Base-by-base conservation (phyloP, 2,888 invertebrate species). In the Lepidocyrtoides sp. region DNA sequence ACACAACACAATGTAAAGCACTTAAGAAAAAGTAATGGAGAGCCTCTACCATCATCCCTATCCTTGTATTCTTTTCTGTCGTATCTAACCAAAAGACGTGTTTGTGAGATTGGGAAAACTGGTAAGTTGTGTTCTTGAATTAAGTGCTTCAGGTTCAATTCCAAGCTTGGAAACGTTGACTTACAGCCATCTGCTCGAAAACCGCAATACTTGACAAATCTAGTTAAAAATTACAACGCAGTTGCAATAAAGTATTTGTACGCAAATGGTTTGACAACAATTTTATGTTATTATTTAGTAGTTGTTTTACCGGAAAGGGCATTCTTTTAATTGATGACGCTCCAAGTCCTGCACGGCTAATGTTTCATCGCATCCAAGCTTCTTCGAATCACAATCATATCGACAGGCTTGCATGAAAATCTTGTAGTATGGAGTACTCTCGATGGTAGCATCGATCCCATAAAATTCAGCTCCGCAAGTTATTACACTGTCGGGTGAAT, bases 91-190 rank as follows among this genome's bases (percentile, higher is more conserved):
- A 48, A 2, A n/a, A 79, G 66, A 14, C 23, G n/a, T 0, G 60
- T 79, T n/a, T 48, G n/a, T 17, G 26, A 12, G 0, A 8, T 2
- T 0, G 7, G 20, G 0, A 0, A 0, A 10, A 63, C 23, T 2
- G 87, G 87, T 51, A 87, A 0, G 0, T 63, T 12, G 26, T 87
- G 87, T 2, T 63, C 51, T 0, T 3, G n/a, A n/a, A 79, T 26
- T 44, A 79, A 51, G 36, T 87, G 87, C 0, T 41, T 2, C 12
- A 79, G 2, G 23, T 87, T 26, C 5, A 1, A 2, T n/a, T 48
- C 51, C 12, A 79, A 29, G 23, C 29, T 32, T 1, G 10, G n/a
- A 29, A 85, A 85, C 23, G 36, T 20, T 32, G 10, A 0, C n/a
- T 7, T 4, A 29, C 85, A 85, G 5, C 41, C 36, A 4, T 10